Evolutionary conservation across 2,888 invertebrate species (phyloP), one percentile per base, ranked within the genome.

Genomic region (Tortrix viridana): DNA sequence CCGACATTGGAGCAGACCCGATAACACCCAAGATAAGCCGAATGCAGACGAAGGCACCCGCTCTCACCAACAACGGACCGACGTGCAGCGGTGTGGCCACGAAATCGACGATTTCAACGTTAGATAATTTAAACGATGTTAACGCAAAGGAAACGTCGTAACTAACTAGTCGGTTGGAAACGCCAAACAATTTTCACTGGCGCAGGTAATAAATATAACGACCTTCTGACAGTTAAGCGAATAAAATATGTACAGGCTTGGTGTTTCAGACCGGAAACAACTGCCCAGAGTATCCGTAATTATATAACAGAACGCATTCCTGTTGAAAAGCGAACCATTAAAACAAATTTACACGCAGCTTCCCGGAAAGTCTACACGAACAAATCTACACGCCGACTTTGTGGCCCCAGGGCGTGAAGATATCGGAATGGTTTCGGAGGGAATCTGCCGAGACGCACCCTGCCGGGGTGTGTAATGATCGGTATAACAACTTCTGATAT

Each of bases 301-400:
- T 50, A 50, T 12, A 1, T 50, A 7, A 50, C 6, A 37, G 50
- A 19, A 37, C 18, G 37, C 1, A 4, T 50, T 0, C 6, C 50
- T 9, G 50, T 50, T 12, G 50, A 50, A 50, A 50, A 50, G 37
- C 16, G 50, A 12, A 12, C 16, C 12, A 50, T 50, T 19, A 16
- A 19, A 18, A 37, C 50, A 2, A 37, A 50, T 5, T 12, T 37
- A 19, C 50, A 50, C 12, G 50, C 50, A 19, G 50, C 50, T 50
- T 37, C 16, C 50, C 50, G 18, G 50, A 50, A 32, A 18, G 12
- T 12, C 18, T 50, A 5, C 14, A 1, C 43, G 43, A 43, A 3
- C n/a, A 43, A 43, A 43, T 43, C 4, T 43, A 43, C 43, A 43
- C 43, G 43, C 43, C 43, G 16, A 16, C 43, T 43, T 43, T 6